Evolutionary conservation across 1,140 invertebrate species (phyloP).

Genomic region (Ericerus pela): DNA sequence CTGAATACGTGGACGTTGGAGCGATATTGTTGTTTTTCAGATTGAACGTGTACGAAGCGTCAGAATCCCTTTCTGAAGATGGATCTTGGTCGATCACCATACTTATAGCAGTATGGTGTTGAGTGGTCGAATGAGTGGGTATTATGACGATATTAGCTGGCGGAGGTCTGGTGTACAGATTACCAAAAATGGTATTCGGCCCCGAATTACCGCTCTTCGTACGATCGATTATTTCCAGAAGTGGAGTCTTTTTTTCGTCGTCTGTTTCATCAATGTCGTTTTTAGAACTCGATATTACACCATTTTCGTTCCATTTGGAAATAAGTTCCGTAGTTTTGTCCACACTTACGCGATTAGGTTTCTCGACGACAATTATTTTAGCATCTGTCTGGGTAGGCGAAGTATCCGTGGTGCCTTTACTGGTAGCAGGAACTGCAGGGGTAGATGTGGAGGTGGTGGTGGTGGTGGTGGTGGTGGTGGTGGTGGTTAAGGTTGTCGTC

Average conservation of each 20-base stretch:
- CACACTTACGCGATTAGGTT: not conserved
- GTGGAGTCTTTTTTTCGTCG: not conserved
- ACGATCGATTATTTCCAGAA: not conserved
- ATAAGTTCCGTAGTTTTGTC: not conserved
- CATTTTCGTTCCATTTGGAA: slow-evolving; percentile 1
- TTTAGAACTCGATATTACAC: not conserved
- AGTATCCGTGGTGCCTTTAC: not conserved
- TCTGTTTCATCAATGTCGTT: not conserved
- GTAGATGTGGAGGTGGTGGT: no score
- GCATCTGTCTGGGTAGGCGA: not conserved
- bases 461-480: no score
- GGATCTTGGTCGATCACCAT: slow-evolving; percentile 20
- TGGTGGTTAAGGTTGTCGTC: no score
- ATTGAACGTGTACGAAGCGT: not conserved
- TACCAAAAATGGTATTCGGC: slow-evolving; percentile 1
- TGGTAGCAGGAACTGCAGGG: not conserved
- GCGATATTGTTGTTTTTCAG: slow-evolving; percentile 15
- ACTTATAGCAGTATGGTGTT: slow-evolving; percentile 22
- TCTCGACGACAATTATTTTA: not conserved
- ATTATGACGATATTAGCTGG: slow-evolving; percentile 19
- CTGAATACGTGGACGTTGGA: not conserved
- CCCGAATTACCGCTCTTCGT: not conserved
- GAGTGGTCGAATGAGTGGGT: slow-evolving; percentile 19
- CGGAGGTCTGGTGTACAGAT: slow-evolving; percentile 8
- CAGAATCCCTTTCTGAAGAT: not conserved